phyloP scores from a whole-genome alignment of 2,797 vertebrate species.

The Crenichthys baileyi region DNA sequence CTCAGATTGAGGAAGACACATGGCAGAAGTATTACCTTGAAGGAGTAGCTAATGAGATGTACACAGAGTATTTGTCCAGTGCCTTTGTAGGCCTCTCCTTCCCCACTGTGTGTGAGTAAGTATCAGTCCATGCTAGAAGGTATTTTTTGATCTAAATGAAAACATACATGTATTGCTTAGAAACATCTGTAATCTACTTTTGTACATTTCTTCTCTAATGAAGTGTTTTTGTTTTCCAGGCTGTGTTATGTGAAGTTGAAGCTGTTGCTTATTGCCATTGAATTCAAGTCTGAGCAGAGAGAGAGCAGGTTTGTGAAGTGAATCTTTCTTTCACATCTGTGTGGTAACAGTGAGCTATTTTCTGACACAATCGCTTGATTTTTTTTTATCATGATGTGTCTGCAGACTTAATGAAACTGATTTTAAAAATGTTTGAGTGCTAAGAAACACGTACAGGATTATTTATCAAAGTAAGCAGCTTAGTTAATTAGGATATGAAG shows the following conservation, averaged over 20 bases:
- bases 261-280: conserved; percentile 98
- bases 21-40: conserved; percentile 99
- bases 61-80: conserved; percentile 99
- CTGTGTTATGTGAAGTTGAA: conserved; percentile 99
- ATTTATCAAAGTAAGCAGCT: neutral
- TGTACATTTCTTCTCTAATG: conserved; percentile 37
- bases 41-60: conserved; percentile 99
- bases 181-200: conserved; percentile 13
- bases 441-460: neutral
- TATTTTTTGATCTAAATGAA: neutral
- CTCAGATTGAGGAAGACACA: conserved; percentile 98
- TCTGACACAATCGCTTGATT: conserved; percentile 8
- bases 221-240: conserved; percentile 78
- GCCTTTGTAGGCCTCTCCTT: conserved; percentile 99
- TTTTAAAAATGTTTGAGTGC: conserved; percentile 8
- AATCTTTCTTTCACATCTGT: conserved; percentile 23
- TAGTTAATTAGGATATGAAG: neutral
- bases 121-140: conserved; percentile 49
- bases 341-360: conserved; percentile 9
- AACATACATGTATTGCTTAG: conserved; percentile 12
- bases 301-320: conserved; percentile 92
- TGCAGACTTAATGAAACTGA: conserved; percentile 26
- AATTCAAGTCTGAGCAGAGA: conserved; percentile 97
- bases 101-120: conserved; percentile 99
- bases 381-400: conserved; percentile 14